Conservation (phyloP, 1,140 invertebrate species). For the Phocides pigmalion region DNA sequence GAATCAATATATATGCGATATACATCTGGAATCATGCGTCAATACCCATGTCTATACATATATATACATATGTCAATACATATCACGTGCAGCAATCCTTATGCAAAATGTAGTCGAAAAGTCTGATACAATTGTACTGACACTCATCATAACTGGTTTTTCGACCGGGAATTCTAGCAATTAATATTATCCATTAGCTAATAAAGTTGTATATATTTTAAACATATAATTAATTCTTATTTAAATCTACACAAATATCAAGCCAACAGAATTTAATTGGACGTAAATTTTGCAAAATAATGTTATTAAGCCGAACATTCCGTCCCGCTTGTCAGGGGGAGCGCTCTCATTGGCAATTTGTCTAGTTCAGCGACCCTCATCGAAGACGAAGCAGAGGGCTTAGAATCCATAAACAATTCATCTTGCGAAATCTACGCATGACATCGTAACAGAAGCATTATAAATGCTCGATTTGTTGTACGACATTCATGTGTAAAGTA, state of each 20-base stretch:
- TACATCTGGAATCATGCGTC: too few species aligned
- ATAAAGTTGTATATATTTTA: too few species aligned
- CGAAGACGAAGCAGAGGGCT: constrained; percentile 42
- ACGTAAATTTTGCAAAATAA: constrained; percentile 62
- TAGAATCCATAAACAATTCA: constrained; percentile 63
- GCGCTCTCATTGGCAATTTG: constrained; percentile 61
- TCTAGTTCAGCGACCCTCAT: constrained; percentile 70
- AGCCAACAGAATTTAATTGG: constrained; percentile 41
- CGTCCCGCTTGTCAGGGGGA: constrained; percentile 54
- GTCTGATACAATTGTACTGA: too few species aligned
- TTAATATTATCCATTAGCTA: too few species aligned
- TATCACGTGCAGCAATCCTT: too few species aligned
- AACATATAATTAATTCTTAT: background rate
- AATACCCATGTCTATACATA: too few species aligned
- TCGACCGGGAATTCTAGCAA: too few species aligned
- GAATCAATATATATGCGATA: too few species aligned
- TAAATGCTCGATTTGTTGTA: constrained; percentile 39
- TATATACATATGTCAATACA: too few species aligned
- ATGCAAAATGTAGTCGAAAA: too few species aligned
- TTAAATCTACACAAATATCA: background rate
- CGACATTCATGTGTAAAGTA: constrained; percentile 53
- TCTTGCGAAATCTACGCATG: constrained; percentile 53
- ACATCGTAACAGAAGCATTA: constrained; percentile 49
- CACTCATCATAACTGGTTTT: too few species aligned
- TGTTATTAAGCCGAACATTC: constrained; percentile 60